Base-by-base conservation (phyloP, 2,888 invertebrate species). In the Zaprionus bogoriensis region DNA sequence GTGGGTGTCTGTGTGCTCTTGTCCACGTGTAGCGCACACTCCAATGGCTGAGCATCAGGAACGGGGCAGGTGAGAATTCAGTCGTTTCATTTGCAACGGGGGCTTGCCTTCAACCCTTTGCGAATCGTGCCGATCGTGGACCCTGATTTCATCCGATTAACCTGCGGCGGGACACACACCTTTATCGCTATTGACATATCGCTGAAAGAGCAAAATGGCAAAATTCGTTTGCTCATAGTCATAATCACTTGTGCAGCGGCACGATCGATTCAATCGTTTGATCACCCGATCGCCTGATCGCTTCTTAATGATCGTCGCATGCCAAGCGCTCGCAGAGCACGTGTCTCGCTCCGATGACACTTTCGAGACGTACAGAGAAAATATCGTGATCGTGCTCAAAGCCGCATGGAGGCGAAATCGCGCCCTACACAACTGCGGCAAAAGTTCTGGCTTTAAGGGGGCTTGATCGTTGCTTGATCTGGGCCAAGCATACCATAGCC, bases 21-120 rank as follows among this genome's bases (percentile, higher is more conserved):
- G 60, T 58, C 62, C 83, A 82, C 86, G 79, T 82, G 79, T 52
- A 82, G 69, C 57, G 83, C 79, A 79, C 85, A 85, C 79, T 85
- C 79, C 79, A 85, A 72, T 84, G 62, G 50, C 57, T 78, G 51
- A 38, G 42, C 30, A 55, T 41, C 44, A 39, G 7, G 32, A 7
- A 17, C 10, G 23, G 25, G 46, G 55, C 79, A 79, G 79, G 83
- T 79, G 79, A 82, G 66, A 75, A 54, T 63, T 53, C 12, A n/a
- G 20, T 10, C 14, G 3, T 20, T 1, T 10, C 14, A 6, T 20
- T 1, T 7, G 28, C 30, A 9, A 45, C 39, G 54, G 53, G 7
- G 27, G 36, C 42, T 42, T 20, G 32, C 45, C 58, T 47, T 71
- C 69, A 74, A 71, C 71, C 71, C 71, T 32, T 67, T 39, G 25